Evolutionary conservation across 2,888 invertebrate genomes (phyloP).

Genomic region (Orchestes rusci): DNA sequence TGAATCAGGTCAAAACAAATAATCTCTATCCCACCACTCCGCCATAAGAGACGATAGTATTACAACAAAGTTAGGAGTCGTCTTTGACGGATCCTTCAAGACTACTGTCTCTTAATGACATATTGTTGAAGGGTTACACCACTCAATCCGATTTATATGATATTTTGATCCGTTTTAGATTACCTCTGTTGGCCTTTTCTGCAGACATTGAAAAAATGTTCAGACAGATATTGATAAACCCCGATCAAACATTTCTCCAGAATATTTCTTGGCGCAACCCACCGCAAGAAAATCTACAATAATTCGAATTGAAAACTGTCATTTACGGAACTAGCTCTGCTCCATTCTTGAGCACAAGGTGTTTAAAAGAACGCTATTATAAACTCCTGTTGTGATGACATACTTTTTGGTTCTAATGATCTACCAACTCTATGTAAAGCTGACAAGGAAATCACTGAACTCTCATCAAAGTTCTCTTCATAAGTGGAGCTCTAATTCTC

Average conservation of each 20-base stretch:
- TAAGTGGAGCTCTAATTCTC: slow-evolving; percentile 17
- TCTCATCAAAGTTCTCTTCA: slow-evolving; percentile 5
- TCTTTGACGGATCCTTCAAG: slow-evolving; percentile 16
- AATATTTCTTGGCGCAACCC: slow-evolving; percentile 20
- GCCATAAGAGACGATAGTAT: slow-evolving; percentile 6
- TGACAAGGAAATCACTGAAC: too few relatives aligned
- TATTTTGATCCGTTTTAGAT: slow-evolving; percentile 12
- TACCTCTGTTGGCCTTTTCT: slow-evolving; percentile 11
- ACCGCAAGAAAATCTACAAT: slow-evolving; percentile 12
- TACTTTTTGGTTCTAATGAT: slow-evolving; percentile 1
- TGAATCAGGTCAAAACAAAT: slow-evolving; percentile 1
- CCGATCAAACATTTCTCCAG: slow-evolving; percentile 12
- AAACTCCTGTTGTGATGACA: slow-evolving; percentile 5
- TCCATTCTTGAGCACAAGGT: slow-evolving; percentile 15
- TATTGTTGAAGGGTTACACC: slow-evolving; percentile 13
- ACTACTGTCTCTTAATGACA: slow-evolving; percentile 18
- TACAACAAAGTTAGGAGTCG: slow-evolving; percentile 15
- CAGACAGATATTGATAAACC: slow-evolving; percentile 16
- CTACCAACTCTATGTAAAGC: slow-evolving; percentile 1
- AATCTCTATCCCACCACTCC: slow-evolving; percentile 12
- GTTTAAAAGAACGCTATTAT: slow-evolving; percentile 8
- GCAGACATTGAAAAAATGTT: slow-evolving; percentile 22
- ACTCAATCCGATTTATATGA: slow-evolving; percentile 17
- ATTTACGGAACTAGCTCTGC: slow-evolving; percentile 22
- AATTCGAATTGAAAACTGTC: slow-evolving; percentile 16